phyloP scores from a whole-genome alignment of 2,888 invertebrate species.

The Monopis laevigella region DNA sequence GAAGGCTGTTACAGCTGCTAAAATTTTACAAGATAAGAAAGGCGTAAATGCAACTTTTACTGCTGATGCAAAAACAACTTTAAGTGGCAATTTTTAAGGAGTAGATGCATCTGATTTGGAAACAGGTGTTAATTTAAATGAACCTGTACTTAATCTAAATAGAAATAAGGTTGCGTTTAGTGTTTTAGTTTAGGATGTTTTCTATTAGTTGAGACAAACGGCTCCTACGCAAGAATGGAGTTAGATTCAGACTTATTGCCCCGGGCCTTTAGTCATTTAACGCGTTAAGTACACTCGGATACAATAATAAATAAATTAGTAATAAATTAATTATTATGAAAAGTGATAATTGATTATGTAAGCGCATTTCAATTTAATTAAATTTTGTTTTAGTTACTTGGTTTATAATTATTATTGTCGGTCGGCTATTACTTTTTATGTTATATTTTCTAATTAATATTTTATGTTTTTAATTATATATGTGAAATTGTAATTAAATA shows the following conservation, averaged over 20 bases:
- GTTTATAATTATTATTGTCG: too few relatives aligned
- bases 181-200: background rate
- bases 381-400: too few relatives aligned
- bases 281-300: slow-evolving; percentile 6
- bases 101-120: too few relatives aligned
- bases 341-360: too few relatives aligned
- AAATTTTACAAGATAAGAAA: slow-evolving; percentile 28
- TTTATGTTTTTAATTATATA: too few relatives aligned
- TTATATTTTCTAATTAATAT: too few relatives aligned
- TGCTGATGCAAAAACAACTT: background rate
- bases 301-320: background rate
- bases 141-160: too few relatives aligned
- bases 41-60: background rate
- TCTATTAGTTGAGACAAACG: slow-evolving; percentile 5
- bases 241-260: slow-evolving; percentile 4
- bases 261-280: slow-evolving; percentile 9
- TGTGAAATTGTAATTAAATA: too few relatives aligned
- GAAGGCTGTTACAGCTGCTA: slow-evolving; percentile 30
- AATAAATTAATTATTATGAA: too few relatives aligned
- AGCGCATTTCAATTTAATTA: too few relatives aligned
- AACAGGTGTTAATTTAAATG: too few relatives aligned
- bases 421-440: too few relatives aligned
- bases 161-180: background rate
- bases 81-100: background rate
- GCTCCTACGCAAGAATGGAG: slow-evolving; percentile 8